Percentiles rank a stretch among this genome's conserved stretches.
Conservation (phyloP, 1,140 invertebrate species). For the Heterodera schachtii region DNA sequence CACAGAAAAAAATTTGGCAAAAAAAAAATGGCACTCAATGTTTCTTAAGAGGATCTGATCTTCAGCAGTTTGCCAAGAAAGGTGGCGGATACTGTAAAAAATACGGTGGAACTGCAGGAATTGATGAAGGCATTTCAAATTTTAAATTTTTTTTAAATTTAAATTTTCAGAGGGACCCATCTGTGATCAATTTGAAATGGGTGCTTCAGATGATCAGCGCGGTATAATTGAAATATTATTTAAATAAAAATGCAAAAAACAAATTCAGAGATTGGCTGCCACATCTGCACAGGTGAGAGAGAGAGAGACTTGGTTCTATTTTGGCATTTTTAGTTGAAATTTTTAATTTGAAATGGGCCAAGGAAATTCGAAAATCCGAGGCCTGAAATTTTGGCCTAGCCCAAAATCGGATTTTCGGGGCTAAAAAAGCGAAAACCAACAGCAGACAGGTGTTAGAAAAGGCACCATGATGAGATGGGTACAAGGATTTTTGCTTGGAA, state of each 20-base stretch:
- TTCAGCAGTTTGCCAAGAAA: conserved; percentile 59
- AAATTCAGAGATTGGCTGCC: not conserved
- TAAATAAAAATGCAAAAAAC: not conserved
- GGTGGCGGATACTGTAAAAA: conserved; percentile 57
- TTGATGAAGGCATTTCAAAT: conserved; percentile 43
- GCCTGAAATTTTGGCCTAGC: no score
- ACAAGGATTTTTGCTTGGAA: no score
- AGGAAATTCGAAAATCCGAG: no score
- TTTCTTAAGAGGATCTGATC: conserved; percentile 46
- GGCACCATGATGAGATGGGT: no score
- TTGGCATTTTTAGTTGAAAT: no score
- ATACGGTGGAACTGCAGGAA: conserved; percentile 58
- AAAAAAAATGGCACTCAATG: not conserved
- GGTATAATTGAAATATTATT: conserved; percentile 38
- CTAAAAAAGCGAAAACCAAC: no score
- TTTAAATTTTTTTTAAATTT: not conserved
- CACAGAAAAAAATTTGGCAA: conserved; percentile 26
- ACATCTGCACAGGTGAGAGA: not conserved
- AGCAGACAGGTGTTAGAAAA: no score
- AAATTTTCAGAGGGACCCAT: conserved; percentile 50
- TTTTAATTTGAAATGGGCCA: no score
- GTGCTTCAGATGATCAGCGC: conserved; percentile 56
- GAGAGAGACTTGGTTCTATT: no score
- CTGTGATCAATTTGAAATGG: conserved; percentile 55
- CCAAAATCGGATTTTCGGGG: no score